Evolutionary conservation across 2,113 vertebrate species (phyloP), one percentile per base, ranked within the genome.

Genomic region (Cardinalis cardinalis): DNA sequence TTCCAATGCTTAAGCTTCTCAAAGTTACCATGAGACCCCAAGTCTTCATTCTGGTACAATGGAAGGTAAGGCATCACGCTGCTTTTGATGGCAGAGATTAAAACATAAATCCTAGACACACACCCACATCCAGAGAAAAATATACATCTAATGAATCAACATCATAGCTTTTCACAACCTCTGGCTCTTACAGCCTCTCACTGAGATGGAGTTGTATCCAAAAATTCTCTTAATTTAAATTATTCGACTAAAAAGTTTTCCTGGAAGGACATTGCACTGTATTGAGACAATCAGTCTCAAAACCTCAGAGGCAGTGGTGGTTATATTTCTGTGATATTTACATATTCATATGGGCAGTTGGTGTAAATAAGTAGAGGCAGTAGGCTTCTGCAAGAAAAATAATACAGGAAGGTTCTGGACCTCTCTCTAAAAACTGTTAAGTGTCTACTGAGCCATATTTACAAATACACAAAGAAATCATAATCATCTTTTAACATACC

Each of bases 401-500:
- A 17, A 72, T 12, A 64, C 13, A 77, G 46, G 56, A 69, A 69
- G 9, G 46, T 34, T 25, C 31, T 85, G n/a, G 19, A 40, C 65
- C 7, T 44, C 34, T 32, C 60, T 78, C 38, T 75, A 72, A 51
- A 34, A 83, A 55, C 25, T 84, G 6, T 24, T 40, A 29, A 31
- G 12, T 21, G 10, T 56, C 31, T 89, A 63, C 31, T 56, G 9
- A 82, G 29, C 5, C 29, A 20, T 6, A 43, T 36, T 82, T 73
- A 38, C 23, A 72, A 75, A 87, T 14, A 78, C 4, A 71, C 4
- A 34, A 84, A 88, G 78, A 82, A 14, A 84, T 34, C 34, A 17
- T 24, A 84, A 36, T 14, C 44, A 51, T 6, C 26, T 56, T 89
- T 92, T 32, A 93, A 97, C 97, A 48, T 96, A 99, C 99, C 96